A percentile compares a stretch with the other conserved stretches of the same genome.
phyloP scores from a whole-genome alignment of 2,888 invertebrate species.

The Myopa tessellatipennis region DNA sequence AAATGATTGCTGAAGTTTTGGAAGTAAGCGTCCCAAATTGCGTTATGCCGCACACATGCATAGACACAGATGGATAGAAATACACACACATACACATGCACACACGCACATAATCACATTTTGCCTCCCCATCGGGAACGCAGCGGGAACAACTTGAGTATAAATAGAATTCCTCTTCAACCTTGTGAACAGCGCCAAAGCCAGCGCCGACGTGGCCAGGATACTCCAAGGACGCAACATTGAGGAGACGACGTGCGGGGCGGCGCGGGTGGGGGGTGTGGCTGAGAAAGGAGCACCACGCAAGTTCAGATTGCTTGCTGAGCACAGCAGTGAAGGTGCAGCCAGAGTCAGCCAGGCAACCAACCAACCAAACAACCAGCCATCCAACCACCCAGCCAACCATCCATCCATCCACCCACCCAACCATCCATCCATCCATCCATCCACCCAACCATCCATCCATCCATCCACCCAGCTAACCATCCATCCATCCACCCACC shows the following conservation, averaged over 20 bases:
- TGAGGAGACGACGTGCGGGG: background rate
- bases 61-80: too few species aligned
- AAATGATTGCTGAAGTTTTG: conserved; percentile 16
- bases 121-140: background rate
- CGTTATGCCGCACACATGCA: background rate
- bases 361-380: background rate
- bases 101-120: background rate
- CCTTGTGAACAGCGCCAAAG: conserved; percentile 9
- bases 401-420: background rate
- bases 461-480: background rate
- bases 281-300: background rate
- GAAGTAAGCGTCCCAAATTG: conserved; percentile 9
- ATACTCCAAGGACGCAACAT: background rate
- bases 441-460: background rate
- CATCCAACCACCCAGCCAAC: background rate
- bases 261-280: too few species aligned
- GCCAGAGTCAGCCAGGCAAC: background rate
- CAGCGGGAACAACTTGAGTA: conserved; percentile 2
- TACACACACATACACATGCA: too few species aligned
- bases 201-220: background rate
- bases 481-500: background rate
- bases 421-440: too few species aligned
- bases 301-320: background rate
- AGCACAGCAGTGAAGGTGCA: too few species aligned
- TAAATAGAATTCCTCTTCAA: conserved; percentile 16